phyloP scores from a whole-genome alignment of 1,140 invertebrate species.

The Lepidurus arcticus region DNA sequence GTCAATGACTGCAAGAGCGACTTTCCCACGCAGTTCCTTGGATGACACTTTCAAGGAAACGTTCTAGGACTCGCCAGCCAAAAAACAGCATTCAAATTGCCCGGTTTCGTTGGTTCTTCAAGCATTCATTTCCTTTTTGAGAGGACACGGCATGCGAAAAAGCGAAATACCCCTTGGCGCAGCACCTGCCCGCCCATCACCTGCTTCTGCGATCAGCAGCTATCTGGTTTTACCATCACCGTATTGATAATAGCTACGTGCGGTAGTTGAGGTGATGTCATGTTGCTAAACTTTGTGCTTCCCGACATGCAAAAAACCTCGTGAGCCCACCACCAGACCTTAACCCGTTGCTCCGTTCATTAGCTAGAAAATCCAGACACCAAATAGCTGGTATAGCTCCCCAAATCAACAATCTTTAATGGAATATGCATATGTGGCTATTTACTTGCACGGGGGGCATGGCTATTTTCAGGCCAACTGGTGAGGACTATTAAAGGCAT shows the following conservation, averaged over 20 bases:
- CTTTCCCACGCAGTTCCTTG: neutral
- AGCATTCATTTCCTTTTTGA: neutral
- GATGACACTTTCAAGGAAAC: neutral
- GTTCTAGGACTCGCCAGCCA: neutral
- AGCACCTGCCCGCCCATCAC: conserved; percentile 16
- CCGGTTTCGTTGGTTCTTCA: neutral
- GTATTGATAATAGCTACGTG: neutral
- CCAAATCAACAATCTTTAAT: conserved; percentile 1
- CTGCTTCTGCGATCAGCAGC: conserved; percentile 12
- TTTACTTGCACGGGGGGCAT: neutral
- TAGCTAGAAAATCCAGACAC: neutral
- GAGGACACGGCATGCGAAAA: no score
- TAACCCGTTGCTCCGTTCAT: neutral
- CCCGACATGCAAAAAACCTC: neutral
- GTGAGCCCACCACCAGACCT: neutral
- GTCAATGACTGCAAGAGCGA: neutral
- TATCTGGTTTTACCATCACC: conserved; percentile 4
- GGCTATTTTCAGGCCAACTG: neutral
- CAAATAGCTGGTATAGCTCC: neutral
- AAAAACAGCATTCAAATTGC: neutral
- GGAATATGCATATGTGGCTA: neutral
- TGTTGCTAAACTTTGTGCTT: neutral
- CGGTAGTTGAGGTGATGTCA: conserved; percentile 8
- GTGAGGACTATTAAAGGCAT: neutral
- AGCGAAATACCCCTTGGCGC: neutral